phyloP scores from a whole-genome alignment of 2,888 invertebrate species.

The Tenthredo livida region DNA sequence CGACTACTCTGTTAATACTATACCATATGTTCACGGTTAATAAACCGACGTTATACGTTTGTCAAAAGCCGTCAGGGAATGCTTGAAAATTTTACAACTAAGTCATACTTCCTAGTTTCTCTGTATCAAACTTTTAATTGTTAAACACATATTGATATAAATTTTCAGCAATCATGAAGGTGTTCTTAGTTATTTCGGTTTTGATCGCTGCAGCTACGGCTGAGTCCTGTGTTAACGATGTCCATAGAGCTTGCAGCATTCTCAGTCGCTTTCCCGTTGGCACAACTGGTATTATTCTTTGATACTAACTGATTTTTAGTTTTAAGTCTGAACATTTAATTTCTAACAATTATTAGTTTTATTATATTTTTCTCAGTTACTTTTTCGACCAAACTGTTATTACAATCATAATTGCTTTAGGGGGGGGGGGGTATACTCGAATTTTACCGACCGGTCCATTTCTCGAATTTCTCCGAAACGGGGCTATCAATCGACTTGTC shows the following conservation, averaged over 20 bases:
- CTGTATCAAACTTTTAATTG: background rate
- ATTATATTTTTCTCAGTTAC: constrained; percentile 47
- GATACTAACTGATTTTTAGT: constrained; percentile 59
- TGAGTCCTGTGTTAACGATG: constrained; percentile 83
- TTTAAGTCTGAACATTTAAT: background rate
- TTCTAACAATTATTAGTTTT: constrained; percentile 38
- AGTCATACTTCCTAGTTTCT: background rate
- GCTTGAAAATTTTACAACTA: background rate
- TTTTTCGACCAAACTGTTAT: too few relatives aligned
- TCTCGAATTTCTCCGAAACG: too few relatives aligned
- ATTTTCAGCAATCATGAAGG: constrained; percentile 81
- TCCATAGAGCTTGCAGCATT: constrained; percentile 81
- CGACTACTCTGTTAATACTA: too few relatives aligned
- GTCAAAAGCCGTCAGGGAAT: too few relatives aligned
- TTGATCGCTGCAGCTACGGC: constrained; percentile 80
- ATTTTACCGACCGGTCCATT: too few relatives aligned
- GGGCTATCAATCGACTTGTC: too few relatives aligned
- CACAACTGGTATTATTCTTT: constrained; percentile 69
- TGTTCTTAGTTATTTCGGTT: constrained; percentile 79
- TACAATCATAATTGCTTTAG: background rate
- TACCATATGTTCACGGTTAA: too few relatives aligned
- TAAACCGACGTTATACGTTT: too few relatives aligned
- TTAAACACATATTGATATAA: background rate
- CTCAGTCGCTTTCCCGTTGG: constrained; percentile 78
- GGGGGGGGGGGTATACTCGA: too few relatives aligned